These are phyloP conservation scores for Manis pentadactyla DNA, from an alignment of 2,797 vertebrate genomes.

Conservation along the genomic window DNA sequence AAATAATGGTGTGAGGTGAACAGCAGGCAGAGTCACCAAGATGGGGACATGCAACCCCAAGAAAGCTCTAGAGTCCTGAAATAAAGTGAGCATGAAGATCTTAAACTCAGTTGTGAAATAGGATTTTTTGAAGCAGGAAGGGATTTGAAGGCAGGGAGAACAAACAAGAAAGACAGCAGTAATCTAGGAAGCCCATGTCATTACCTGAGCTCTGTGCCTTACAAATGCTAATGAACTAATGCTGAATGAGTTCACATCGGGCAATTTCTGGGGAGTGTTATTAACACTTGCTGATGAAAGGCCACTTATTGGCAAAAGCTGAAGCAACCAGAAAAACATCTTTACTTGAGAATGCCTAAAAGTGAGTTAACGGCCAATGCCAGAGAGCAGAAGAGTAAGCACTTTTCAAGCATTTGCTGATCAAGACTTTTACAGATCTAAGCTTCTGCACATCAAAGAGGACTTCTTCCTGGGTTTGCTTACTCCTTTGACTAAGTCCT, in stretches of 20 bases:
- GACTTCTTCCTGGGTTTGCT: conserved; percentile 65
- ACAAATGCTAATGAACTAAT: conserved; percentile 39
- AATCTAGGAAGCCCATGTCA: not conserved
- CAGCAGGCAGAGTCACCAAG: not conserved
- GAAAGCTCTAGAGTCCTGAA: not conserved
- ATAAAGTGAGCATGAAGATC: not conserved
- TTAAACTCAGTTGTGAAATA: not conserved
- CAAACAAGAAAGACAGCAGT: not conserved
- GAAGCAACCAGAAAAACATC: conserved; percentile 70
- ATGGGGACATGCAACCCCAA: not conserved
- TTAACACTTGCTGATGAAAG: conserved; percentile 47
- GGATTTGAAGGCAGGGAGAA: not conserved
- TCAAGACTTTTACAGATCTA: conserved; percentile 70
- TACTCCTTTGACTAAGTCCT: conserved; percentile 49
- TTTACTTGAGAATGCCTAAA: conserved; percentile 55
- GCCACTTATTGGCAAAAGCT: conserved; percentile 48
- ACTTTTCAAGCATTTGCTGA: conserved; percentile 66
- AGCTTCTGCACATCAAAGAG: conserved; percentile 61
- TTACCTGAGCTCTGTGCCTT: not conserved
- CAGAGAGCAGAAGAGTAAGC: conserved; percentile 65
- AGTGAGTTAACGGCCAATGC: conserved; percentile 64
- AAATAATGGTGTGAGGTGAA: not conserved
- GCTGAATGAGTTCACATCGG: not conserved
- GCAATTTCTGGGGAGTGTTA: not conserved
- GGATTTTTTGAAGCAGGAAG: not conserved